Evolutionary conservation across 2,888 invertebrate species (phyloP).

Genomic region (Caenorhabditis panamensis): DNA sequence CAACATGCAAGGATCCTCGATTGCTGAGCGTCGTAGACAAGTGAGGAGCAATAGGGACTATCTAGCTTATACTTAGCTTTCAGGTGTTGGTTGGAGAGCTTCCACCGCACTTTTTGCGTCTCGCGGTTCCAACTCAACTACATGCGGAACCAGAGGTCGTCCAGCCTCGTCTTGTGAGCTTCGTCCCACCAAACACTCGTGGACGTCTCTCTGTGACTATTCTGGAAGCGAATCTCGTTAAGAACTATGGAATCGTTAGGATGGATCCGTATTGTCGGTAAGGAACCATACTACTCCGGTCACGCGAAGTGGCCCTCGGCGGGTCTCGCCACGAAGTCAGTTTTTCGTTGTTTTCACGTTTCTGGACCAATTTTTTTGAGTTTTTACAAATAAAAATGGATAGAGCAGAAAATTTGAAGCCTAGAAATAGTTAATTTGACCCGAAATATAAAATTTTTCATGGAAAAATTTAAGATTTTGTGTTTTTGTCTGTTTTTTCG

Average conservation of each 20-base stretch:
- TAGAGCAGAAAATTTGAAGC: too few species aligned
- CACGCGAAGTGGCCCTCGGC: too few species aligned
- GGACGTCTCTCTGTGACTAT: conserved; percentile 79
- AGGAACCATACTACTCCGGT: conserved; percentile 10
- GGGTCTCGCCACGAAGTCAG: too few species aligned
- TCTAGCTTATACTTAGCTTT: neutral
- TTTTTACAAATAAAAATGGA: too few species aligned
- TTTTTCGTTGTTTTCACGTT: too few species aligned
- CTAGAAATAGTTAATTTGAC: too few species aligned
- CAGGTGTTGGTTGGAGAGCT: conserved; percentile 74
- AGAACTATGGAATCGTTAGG: conserved; percentile 78
- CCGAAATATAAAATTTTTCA: too few species aligned
- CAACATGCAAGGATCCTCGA: conserved; percentile 45
- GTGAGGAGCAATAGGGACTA: conserved; percentile 9
- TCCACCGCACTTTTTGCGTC: conserved; percentile 75
- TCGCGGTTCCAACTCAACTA: conserved; percentile 61
- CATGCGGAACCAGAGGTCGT: conserved; percentile 43
- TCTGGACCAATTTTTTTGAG: too few species aligned
- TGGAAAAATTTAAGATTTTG: too few species aligned
- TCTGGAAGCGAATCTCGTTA: conserved; percentile 79
- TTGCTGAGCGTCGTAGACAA: conserved; percentile 63
- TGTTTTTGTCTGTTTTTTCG: too few species aligned
- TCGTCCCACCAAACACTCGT: conserved; percentile 81
- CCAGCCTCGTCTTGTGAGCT: conserved; percentile 60
- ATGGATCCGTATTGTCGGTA: conserved; percentile 76